phyloP scores from a whole-genome alignment of 92 coral and sea anemone species.

The Virgularia gustaviana region DNA sequence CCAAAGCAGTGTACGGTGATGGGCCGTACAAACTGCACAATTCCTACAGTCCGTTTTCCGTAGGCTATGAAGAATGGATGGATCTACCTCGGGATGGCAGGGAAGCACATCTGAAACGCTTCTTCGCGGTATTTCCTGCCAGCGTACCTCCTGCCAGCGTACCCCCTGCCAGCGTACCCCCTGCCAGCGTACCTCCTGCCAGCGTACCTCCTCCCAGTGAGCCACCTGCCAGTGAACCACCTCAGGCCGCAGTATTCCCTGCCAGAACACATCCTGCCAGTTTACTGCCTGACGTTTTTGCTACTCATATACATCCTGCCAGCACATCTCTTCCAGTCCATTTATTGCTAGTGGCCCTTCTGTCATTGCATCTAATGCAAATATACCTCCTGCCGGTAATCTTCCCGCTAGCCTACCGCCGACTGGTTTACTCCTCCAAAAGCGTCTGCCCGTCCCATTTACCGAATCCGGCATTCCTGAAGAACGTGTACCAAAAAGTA shows the following conservation, averaged over 20 bases:
- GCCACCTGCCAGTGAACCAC: too few species aligned
- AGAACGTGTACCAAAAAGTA: conserved; percentile 25
- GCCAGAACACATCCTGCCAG: not conserved
- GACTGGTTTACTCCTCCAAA: not conserved
- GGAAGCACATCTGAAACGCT: conserved; percentile 21
- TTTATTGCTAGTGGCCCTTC: not conserved
- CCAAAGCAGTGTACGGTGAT: conserved; percentile 53
- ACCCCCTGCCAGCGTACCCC: too few species aligned
- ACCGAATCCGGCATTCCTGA: conserved; percentile 25
- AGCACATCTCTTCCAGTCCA: not conserved
- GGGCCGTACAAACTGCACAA: conserved; percentile 38
- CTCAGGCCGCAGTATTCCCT: too few species aligned
- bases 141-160: too few species aligned
- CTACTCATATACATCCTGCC: too few species aligned
- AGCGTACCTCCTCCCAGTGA: too few species aligned
- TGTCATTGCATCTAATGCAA: not conserved
- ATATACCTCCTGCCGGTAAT: not conserved
- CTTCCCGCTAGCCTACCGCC: not conserved
- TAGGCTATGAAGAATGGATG: conserved; percentile 39
- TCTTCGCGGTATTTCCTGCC: too few species aligned
- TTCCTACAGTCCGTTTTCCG: conserved; percentile 9
- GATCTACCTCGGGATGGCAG: conserved; percentile 27
- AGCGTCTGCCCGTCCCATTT: conserved; percentile 18
- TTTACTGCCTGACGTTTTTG: not conserved
- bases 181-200: too few species aligned